Percentiles rank a stretch among this genome's conserved stretches.
Evolutionary conservation across 1,140 invertebrate genomes (phyloP).

Genomic region (Lepidurus arcticus): DNA sequence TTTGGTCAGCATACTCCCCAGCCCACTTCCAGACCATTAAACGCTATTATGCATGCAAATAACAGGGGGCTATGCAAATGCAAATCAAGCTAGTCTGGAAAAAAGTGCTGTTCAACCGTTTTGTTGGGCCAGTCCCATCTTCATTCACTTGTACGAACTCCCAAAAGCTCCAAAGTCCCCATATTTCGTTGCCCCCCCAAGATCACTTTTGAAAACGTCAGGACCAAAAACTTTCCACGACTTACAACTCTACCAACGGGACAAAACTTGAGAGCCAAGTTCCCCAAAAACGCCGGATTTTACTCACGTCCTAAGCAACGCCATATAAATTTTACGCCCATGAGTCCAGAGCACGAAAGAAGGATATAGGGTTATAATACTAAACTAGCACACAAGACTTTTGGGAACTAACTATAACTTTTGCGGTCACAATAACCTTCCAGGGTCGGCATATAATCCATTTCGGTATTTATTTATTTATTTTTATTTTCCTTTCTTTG

Average conservation of each 20-base stretch:
- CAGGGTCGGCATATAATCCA: background rate
- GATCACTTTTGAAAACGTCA: background rate
- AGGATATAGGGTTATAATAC: background rate
- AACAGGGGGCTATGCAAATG: slow-evolving; percentile 9
- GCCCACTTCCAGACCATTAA: slow-evolving; percentile 9
- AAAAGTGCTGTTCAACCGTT: slow-evolving; percentile 15
- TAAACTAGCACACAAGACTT: background rate
- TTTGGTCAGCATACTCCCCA: background rate
- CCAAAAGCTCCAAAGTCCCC: background rate
- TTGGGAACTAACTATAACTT: background rate
- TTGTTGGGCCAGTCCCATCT: background rate
- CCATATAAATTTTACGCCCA: slow-evolving; percentile 22
- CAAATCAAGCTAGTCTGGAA: background rate
- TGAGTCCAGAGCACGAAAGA: background rate
- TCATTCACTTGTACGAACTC: background rate
- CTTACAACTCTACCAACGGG: slow-evolving; percentile 1
- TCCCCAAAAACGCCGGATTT: background rate
- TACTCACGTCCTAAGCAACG: slow-evolving; percentile 18
- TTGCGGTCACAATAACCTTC: background rate
- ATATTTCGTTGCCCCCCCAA: background rate
- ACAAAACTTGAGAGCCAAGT: background rate
- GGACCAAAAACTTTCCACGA: background rate
- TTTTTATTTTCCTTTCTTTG: too few relatives aligned
- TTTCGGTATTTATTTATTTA: too few relatives aligned
- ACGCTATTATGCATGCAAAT: slow-evolving; percentile 11